Conservation (phyloP, 2,888 invertebrate genomes). For the Proisotoma minuta region DNA sequence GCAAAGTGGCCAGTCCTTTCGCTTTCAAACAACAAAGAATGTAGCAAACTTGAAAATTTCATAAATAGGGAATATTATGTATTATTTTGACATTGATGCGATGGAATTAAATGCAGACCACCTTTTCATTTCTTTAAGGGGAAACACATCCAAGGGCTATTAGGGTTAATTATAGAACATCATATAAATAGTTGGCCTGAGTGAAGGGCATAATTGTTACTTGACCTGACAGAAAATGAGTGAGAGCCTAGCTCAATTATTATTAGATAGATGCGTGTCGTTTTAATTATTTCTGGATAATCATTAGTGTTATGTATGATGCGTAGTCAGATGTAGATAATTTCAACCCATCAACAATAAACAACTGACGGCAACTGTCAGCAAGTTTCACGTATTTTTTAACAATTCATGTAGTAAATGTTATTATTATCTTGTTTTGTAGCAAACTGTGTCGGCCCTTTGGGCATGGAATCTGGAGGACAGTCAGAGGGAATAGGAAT, state of each 20-base stretch:
- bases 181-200: no score
- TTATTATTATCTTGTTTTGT: constrained; percentile 29
- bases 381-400: not conserved
- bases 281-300: constrained; percentile 11
- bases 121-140: not conserved
- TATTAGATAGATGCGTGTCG: no score
- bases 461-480: constrained; percentile 65
- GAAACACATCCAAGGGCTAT: not conserved
- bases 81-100: no score
- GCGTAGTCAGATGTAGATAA: not conserved
- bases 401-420: not conserved
- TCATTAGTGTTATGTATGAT: not conserved
- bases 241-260: constrained; percentile 9
- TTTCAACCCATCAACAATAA: not conserved
- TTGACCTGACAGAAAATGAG: not conserved
- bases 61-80: no score
- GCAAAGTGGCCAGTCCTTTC: no score
- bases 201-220: not conserved
- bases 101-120: no score
- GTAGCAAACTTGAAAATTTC: no score
- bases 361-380: not conserved
- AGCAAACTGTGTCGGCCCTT: constrained; percentile 59
- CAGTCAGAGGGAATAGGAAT: no score
- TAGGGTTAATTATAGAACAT: not conserved
- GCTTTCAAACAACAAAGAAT: no score